Conservation (phyloP, 2,113 vertebrate genomes). For the Pica pica region DNA sequence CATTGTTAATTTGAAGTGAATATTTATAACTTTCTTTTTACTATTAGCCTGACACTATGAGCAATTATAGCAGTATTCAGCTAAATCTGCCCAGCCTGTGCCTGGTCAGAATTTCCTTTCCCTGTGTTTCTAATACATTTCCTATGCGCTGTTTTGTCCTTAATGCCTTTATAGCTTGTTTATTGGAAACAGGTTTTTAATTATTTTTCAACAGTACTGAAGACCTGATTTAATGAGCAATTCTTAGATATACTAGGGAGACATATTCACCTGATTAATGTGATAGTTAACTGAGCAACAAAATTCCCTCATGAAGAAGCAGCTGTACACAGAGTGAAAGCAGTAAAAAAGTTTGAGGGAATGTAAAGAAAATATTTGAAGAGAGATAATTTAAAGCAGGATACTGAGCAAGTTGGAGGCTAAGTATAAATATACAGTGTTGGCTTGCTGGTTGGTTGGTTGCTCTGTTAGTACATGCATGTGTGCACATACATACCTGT, state of each 20-base stretch:
- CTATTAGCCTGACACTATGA: background rate
- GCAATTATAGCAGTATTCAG: background rate
- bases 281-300: conserved; percentile 39
- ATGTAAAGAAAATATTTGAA: background rate
- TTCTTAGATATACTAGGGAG: conserved; percentile 22
- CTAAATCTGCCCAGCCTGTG: background rate
- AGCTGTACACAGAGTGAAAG: background rate
- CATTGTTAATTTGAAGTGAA: conserved; percentile 40
- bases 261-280: conserved; percentile 57
- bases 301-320: conserved; percentile 1
- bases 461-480: background rate
- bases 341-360: background rate
- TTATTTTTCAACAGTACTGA: conserved; percentile 30
- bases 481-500: background rate
- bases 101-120: conserved; percentile 15
- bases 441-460: background rate
- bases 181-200: conserved; percentile 47
- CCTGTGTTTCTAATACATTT: background rate
- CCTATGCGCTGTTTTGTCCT: background rate
- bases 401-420: background rate
- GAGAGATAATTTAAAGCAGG: background rate
- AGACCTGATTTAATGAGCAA: conserved; percentile 52
- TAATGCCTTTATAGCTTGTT: conserved; percentile 52
- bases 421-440: background rate
- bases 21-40: conserved; percentile 47